Percentiles rank a stretch among this genome's conserved stretches.
These are phyloP conservation scores for Zaprionus kolodkinae DNA, from an alignment of 1,140 invertebrate genomes.

Conservation along the genomic window DNA sequence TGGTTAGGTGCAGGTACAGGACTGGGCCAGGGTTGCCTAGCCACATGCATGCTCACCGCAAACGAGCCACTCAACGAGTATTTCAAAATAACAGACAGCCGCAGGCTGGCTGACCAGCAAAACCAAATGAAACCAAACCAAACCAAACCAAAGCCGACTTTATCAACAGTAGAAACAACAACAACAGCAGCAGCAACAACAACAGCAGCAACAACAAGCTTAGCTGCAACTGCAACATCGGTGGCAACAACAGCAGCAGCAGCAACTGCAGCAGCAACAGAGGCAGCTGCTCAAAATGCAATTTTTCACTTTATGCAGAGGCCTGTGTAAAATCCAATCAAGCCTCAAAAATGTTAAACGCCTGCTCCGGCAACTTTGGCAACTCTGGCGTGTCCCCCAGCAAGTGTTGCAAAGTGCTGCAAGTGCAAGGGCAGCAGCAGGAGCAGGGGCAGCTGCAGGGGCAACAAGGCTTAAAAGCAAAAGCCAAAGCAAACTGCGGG, in stretches of 20 bases:
- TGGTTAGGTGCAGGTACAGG: constrained; percentile 16
- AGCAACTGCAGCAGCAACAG: constrained; percentile 18
- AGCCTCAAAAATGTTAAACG: constrained; percentile 81
- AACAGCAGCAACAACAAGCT: constrained; percentile 4
- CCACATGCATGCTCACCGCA: constrained; percentile 76
- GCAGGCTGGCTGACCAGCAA: constrained; percentile 73
- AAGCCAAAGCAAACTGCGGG: constrained; percentile 75
- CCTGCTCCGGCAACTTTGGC: constrained; percentile 44
- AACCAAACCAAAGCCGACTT: constrained; percentile 72
- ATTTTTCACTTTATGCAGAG: constrained; percentile 75
- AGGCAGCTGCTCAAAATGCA: constrained; percentile 79
- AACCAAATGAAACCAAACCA: constrained; percentile 79
- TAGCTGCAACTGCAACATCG: constrained; percentile 15
- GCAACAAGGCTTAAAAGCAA: constrained; percentile 66
- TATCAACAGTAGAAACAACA: constrained; percentile 70
- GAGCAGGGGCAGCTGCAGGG: not conserved
- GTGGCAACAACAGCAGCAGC: constrained; percentile 39
- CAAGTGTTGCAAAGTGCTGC: constrained; percentile 18
- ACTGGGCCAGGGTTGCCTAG: constrained; percentile 1
- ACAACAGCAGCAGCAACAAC: constrained; percentile 1
- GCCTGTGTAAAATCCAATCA: constrained; percentile 76
- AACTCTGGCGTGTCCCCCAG: constrained; percentile 1
- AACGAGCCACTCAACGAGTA: constrained; percentile 80
- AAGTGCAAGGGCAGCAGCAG: not conserved
- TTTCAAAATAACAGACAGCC: constrained; percentile 80